A percentile compares a stretch with the other conserved stretches of the same genome.
These are phyloP conservation scores for Tanypteryx hageni DNA, from an alignment of 2,888 invertebrate species.

Conservation along the genomic window DNA sequence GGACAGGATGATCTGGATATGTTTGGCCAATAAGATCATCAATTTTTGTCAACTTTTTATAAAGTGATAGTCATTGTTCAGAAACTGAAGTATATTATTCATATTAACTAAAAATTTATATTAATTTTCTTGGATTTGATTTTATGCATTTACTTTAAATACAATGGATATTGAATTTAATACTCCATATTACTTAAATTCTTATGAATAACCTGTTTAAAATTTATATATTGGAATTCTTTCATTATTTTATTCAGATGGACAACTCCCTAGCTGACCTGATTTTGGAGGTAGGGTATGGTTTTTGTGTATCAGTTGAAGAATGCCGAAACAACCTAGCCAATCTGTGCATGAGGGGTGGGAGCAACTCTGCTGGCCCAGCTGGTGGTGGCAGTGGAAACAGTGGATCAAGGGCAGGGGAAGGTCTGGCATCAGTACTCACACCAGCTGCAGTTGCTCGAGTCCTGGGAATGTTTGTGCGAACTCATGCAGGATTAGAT, in stretches of 20 bases:
- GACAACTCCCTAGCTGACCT: constrained; percentile 91
- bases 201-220: too few relatives aligned
- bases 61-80: too few relatives aligned
- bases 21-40: too few relatives aligned
- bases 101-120: too few relatives aligned
- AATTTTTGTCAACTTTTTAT: too few relatives aligned
- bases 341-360: constrained; percentile 87
- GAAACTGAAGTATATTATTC: too few relatives aligned
- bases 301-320: constrained; percentile 90
- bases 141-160: too few relatives aligned
- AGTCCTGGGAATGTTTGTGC: constrained; percentile 90
- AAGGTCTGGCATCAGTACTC: constrained; percentile 73
- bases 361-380: constrained; percentile 37
- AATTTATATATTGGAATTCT: too few relatives aligned
- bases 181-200: too few relatives aligned
- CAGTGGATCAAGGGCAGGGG: constrained; percentile 46
- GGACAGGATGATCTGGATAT: too few relatives aligned
- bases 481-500: constrained; percentile 87
- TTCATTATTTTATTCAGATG: constrained; percentile 73
- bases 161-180: too few relatives aligned
- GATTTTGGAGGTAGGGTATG: constrained; percentile 94
- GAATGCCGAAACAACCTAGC: constrained; percentile 91
- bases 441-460: constrained; percentile 90
- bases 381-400: constrained; percentile 10
- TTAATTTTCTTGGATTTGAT: too few relatives aligned